These are phyloP conservation scores for Parnassius apollo DNA, from an alignment of 2,888 invertebrate species.

Conservation along the genomic window DNA sequence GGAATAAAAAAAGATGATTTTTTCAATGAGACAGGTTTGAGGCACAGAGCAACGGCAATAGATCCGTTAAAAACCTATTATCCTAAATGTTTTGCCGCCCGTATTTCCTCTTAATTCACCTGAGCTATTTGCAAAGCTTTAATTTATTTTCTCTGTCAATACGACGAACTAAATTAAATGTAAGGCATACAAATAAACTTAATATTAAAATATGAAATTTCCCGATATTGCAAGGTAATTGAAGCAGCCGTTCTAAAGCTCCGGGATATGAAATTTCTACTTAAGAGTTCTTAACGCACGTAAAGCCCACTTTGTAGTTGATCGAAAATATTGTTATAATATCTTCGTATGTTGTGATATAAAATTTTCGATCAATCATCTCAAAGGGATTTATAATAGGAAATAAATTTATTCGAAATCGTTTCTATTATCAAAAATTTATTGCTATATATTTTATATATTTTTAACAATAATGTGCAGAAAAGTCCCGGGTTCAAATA, in stretches of 20 bases:
- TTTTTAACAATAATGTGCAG: neutral
- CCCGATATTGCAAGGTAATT: neutral
- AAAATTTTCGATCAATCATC: neutral
- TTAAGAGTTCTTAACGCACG: neutral
- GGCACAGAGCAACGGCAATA: no score
- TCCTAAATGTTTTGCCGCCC: no score
- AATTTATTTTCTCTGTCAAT: no score
- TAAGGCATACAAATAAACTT: neutral
- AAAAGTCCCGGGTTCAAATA: no score
- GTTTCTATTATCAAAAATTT: no score
- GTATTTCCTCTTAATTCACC: no score
- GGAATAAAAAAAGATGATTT: no score
- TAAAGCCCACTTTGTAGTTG: neutral
- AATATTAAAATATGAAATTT: neutral
- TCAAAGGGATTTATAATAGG: neutral
- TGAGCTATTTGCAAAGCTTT: no score
- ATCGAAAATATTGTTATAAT: slow-evolving; percentile 1
- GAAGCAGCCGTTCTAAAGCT: neutral
- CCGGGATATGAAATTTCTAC: neutral
- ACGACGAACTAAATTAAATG: no score
- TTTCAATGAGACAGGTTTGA: no score
- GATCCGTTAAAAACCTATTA: no score
- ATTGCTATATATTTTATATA: neutral
- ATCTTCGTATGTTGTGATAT: neutral
- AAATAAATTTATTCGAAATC: no score